Conservation (phyloP, 1,140 invertebrate genomes). For the Microplitis mediator region DNA sequence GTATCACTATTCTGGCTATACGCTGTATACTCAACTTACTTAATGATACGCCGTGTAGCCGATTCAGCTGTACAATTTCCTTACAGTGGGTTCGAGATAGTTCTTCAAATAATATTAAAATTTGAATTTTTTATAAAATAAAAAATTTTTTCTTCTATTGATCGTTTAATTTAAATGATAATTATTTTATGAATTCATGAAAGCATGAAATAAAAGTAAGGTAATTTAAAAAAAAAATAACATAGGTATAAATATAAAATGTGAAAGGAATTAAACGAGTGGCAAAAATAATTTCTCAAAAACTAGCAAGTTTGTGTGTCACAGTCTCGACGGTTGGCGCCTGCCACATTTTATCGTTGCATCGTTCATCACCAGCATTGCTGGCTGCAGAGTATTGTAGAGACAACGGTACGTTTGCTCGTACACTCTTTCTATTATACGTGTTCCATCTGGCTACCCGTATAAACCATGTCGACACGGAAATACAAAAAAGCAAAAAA, state of each 20-base stretch:
- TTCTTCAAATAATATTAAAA: too few species aligned
- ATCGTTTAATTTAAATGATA: too few species aligned
- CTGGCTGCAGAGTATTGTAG: constrained; percentile 23
- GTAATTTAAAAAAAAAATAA: background rate
- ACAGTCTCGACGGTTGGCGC: constrained; percentile 31
- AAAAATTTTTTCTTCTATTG: too few species aligned
- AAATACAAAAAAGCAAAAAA: background rate
- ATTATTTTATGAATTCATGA: too few species aligned
- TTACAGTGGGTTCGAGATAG: too few species aligned
- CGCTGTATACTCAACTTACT: too few species aligned
- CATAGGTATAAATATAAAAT: background rate
- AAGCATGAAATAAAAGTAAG: background rate
- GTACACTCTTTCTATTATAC: background rate
- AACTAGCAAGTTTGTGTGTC: constrained; percentile 37
- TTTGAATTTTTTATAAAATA: too few species aligned
- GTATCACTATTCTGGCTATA: too few species aligned
- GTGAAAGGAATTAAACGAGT: background rate
- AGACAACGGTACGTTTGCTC: constrained; percentile 8
- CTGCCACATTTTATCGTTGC: constrained; percentile 49
- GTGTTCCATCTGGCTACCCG: background rate
- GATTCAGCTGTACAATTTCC: too few species aligned
- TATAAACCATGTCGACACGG: background rate
- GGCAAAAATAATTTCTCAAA: constrained; percentile 43
- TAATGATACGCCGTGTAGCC: too few species aligned
- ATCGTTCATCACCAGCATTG: constrained; percentile 47